phyloP scores from a whole-genome alignment of 1,140 invertebrate genomes.

The Metopolophium dirhodum region DNA sequence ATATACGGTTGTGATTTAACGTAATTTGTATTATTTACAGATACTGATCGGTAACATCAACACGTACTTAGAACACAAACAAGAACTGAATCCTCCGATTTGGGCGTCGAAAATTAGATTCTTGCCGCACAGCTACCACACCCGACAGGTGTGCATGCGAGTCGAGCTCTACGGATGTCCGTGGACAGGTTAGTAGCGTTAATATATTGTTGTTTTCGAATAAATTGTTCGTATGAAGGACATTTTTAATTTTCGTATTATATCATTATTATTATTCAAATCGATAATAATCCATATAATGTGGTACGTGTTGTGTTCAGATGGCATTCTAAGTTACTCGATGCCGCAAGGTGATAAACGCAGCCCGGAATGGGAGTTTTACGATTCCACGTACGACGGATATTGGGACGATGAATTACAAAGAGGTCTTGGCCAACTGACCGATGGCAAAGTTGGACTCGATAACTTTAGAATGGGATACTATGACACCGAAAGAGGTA shows the following conservation, averaged over 20 bases:
- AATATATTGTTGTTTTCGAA: not conserved
- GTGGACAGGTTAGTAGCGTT: slow-evolving; percentile 69
- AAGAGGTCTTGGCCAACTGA: slow-evolving; percentile 75
- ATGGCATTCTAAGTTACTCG: slow-evolving; percentile 79
- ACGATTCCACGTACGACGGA: slow-evolving; percentile 82
- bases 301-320: slow-evolving; percentile 64
- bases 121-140: slow-evolving; percentile 76
- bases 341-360: slow-evolving; percentile 82
- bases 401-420: slow-evolving; percentile 69
- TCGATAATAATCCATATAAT: not conserved
- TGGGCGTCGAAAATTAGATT: slow-evolving; percentile 77
- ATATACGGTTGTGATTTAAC: not conserved
- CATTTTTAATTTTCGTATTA: not conserved
- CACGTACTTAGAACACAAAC: slow-evolving; percentile 79
- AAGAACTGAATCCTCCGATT: slow-evolving; percentile 75
- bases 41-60: slow-evolving; percentile 81
- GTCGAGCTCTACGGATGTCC: slow-evolving; percentile 79
- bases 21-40: slow-evolving; percentile 66
- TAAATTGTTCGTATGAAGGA: not conserved
- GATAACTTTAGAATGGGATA: slow-evolving; percentile 73
- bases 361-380: slow-evolving; percentile 75
- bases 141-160: slow-evolving; percentile 79
- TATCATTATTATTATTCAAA: not conserved
- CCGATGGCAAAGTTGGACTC: slow-evolving; percentile 73
- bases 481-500: slow-evolving; percentile 65